Base-by-base conservation (phyloP, 2,888 invertebrate genomes). In the Tenthredo mesomela region DNA sequence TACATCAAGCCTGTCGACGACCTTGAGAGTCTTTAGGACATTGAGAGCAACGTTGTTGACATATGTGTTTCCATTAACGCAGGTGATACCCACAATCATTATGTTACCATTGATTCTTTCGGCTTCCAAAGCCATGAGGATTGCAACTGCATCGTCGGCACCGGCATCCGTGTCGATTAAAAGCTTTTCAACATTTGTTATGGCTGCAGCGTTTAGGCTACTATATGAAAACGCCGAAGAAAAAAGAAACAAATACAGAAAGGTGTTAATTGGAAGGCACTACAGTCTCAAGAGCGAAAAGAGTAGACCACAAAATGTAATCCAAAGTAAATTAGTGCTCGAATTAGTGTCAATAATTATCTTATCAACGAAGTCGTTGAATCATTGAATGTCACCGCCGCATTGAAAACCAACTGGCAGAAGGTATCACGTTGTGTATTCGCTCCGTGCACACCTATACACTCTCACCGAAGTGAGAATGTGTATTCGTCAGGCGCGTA, bases 31-130 rank as follows among this genome's bases (percentile, higher is more conserved):
- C 85, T 94, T 93, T 4, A 94, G 90, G 0, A 95, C 94, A 89
- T 95, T 95, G 0, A 86, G 86, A 50, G 92, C 92, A 0, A 94
- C 95, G 87, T 95, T 93, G 18, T 93, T 90, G 6, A 95, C 89
- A 0, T 90, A 87, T 0, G 94, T 94, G 88, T 95, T 95, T 2
- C 95, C 95, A 70, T 94, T 92, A 0, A 94, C 93, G 86, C 94
- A 94, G 0, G 95, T 95, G 77, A 95, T 94, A n/a, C 94, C 95
- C 1, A 95, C 70, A 6, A 95, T 89, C 77, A 94, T 91, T 7
- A 93, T 91, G 0, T 90, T 86, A 1, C 89, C 86, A 1, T 88
- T 87, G 12, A 88, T 84, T 10, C 84, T 86, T 85, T 89, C 88
- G 18, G 89, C 88, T 5, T 88, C 88, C 7, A 94, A 87, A 4